Percentiles rank a stretch among this genome's conserved stretches.
Conservation (phyloP, 2,797 vertebrate genomes). For the Falco columbarius region DNA sequence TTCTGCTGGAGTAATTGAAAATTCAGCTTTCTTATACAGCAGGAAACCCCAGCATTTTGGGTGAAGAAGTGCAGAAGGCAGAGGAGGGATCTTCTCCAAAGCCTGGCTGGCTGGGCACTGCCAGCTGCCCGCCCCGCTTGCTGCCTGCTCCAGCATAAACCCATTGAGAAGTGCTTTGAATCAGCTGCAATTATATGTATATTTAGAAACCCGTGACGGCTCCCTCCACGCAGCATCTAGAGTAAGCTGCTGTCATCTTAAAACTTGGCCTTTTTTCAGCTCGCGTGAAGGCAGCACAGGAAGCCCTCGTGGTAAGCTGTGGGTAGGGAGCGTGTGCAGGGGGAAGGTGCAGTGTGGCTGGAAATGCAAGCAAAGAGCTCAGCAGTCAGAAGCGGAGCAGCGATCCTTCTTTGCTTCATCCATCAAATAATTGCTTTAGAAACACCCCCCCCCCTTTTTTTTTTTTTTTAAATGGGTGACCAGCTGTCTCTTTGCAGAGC, state of each 20-base stretch:
- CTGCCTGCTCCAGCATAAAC: not conserved
- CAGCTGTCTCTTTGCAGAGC: not conserved
- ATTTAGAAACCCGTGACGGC: not conserved
- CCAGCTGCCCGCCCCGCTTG: accelerated
- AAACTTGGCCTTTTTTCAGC: not conserved
- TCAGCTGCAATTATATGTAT: accelerated
- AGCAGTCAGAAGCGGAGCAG: accelerated
- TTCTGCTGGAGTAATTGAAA: not conserved
- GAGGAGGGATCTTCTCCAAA: not conserved
- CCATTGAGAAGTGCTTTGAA: not conserved
- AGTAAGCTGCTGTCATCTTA: not conserved
- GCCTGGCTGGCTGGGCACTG: not conserved
- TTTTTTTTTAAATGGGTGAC: accelerated
- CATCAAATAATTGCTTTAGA: not conserved
- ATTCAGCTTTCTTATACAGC: not conserved
- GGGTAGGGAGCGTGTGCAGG: not conserved
- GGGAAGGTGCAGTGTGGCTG: not conserved
- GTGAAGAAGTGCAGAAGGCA: not conserved
- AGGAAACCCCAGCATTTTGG: not conserved
- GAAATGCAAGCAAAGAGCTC: not conserved
- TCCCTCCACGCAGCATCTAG: accelerated
- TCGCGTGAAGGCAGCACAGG: not conserved
- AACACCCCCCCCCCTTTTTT: no score
- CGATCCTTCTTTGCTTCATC: not conserved
- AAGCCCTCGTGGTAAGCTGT: not conserved